phyloP scores from a whole-genome alignment of 2,797 vertebrate species.

The Podargus strigoides region DNA sequence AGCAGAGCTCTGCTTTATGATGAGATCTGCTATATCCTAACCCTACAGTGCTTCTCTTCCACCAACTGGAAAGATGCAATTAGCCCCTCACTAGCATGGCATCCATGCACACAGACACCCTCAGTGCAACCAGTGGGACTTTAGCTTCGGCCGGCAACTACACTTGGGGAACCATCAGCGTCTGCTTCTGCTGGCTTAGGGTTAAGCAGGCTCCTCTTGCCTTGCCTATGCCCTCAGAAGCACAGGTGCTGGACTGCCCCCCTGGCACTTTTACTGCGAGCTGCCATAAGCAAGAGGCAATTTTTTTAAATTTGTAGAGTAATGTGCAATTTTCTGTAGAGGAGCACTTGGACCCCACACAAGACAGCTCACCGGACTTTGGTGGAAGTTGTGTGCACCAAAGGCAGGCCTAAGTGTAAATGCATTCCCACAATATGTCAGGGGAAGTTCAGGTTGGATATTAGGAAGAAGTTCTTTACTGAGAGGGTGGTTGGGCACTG shows the following conservation, averaged over 20 bases:
- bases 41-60: neutral
- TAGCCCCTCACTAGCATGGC: neutral
- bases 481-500: no score
- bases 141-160: neutral
- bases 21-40: neutral
- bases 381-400: neutral
- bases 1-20: neutral
- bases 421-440: no score
- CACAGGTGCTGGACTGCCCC: neutral
- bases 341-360: neutral
- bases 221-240: neutral
- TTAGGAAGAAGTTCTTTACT: no score
- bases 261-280: neutral
- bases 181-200: neutral
- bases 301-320: neutral
- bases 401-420: neutral
- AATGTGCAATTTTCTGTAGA: neutral
- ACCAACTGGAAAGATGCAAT: neutral
- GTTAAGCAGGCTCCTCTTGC: neutral
- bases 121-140: neutral
- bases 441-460: no score
- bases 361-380: neutral
- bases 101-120: neutral
- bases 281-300: neutral
- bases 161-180: accelerated